Evolutionary conservation across 2,888 invertebrate genomes (phyloP).

Genomic region (Lasius fuliginosus): DNA sequence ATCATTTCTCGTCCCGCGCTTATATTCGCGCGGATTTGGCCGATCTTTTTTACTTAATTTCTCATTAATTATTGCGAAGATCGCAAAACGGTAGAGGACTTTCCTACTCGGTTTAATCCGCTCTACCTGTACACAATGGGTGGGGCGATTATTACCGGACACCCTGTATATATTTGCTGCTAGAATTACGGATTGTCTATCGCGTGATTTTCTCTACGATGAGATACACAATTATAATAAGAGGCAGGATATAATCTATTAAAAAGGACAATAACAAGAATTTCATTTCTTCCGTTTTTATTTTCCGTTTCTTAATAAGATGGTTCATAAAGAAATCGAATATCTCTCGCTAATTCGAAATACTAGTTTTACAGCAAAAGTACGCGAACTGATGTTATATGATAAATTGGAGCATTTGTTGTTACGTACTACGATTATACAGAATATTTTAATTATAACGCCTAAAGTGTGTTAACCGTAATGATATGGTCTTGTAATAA

Average conservation of each 20-base stretch:
- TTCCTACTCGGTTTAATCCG: too few relatives aligned
- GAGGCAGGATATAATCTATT: not conserved
- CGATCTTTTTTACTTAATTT: too few relatives aligned
- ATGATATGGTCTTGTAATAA: constrained; percentile 83
- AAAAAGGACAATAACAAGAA: constrained; percentile 7
- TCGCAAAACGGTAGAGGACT: too few relatives aligned
- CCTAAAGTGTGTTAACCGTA: constrained; percentile 79
- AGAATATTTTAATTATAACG: constrained; percentile 78
- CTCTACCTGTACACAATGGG: too few relatives aligned
- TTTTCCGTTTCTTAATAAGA: constrained; percentile 31
- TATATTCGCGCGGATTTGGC: too few relatives aligned
- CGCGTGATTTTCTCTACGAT: not conserved
- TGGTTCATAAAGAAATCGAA: constrained; percentile 67
- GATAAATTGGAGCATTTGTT: constrained; percentile 71
- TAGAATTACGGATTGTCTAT: not conserved
- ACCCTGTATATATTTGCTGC: not conserved
- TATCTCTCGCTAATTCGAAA: constrained; percentile 65
- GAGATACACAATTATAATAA: not conserved
- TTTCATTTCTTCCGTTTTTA: constrained; percentile 42
- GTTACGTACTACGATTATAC: constrained; percentile 74
- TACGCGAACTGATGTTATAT: constrained; percentile 67
- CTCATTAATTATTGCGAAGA: too few relatives aligned
- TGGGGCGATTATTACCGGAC: too few relatives aligned
- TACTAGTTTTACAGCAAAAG: constrained; percentile 70
- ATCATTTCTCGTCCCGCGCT: too few relatives aligned